Conservation (phyloP, 2,113 vertebrate species). For the Actenoides hombroni region DNA sequence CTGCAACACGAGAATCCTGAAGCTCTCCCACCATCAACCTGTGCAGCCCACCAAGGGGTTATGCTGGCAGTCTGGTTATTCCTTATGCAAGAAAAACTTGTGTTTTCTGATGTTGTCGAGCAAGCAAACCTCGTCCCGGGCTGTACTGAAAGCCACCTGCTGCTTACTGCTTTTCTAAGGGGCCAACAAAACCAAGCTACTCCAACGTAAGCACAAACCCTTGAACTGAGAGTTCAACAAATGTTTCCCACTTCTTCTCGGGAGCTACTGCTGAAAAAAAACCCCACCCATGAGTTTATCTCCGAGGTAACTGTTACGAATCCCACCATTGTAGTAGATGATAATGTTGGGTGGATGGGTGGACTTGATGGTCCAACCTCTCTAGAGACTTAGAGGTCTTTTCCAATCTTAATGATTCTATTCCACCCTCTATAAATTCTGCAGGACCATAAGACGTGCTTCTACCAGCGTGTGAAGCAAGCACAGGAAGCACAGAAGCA, state of each 20-base stretch:
- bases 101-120: background rate
- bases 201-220: background rate
- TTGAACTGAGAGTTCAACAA: background rate
- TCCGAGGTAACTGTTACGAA: background rate
- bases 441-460: background rate
- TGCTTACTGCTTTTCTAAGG: background rate
- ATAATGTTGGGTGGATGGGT: too few relatives aligned
- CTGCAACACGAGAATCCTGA: background rate
- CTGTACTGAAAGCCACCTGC: background rate
- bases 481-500: background rate
- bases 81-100: background rate
- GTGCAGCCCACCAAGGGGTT: rapidly evolving
- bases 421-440: background rate
- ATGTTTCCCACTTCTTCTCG: background rate
- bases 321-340: background rate
- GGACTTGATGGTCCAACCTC: too few relatives aligned
- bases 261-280: background rate
- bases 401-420: too few relatives aligned
- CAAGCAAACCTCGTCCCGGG: background rate
- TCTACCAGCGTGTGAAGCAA: background rate
- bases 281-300: background rate
- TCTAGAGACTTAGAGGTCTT: too few relatives aligned
- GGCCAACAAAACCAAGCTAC: background rate
- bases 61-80: rapidly evolving
- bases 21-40: background rate